A percentile compares a stretch with the other conserved stretches of the same genome.
Conservation (phyloP, 2,888 invertebrate species). For the Tetramorium bicarinatum region DNA sequence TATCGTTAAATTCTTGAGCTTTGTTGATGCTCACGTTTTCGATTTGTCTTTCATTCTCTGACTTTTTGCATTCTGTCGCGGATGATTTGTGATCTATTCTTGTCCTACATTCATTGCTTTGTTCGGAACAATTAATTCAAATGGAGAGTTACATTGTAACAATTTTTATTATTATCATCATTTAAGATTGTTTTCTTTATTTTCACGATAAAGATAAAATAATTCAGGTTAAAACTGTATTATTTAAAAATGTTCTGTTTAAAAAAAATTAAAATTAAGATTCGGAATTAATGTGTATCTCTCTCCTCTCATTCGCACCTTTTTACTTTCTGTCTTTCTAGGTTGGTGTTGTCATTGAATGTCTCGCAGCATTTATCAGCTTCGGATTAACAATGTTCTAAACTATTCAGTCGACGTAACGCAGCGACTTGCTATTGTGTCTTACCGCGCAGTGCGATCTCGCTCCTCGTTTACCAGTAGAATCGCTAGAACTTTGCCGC, state of each 20-base stretch:
- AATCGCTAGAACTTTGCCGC: conserved; percentile 61
- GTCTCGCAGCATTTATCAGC: conserved; percentile 65
- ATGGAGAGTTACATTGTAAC: not conserved
- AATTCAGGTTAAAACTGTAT: not conserved
- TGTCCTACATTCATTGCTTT: not conserved
- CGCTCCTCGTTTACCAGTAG: conserved; percentile 45
- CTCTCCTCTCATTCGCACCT: not conserved
- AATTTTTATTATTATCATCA: not conserved
- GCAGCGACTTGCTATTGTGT: conserved; percentile 63
- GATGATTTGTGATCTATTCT: not conserved
- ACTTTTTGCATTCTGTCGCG: not conserved
- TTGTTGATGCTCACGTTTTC: conserved; percentile 24
- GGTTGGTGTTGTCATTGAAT: conserved; percentile 56
- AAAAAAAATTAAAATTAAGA: not conserved
- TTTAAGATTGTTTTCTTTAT: not conserved
- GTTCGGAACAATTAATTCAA: not conserved
- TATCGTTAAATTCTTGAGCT: conserved; percentile 64
- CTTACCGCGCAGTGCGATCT: conserved; percentile 60
- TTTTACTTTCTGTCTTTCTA: conserved; percentile 26
- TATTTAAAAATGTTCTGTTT: not conserved
- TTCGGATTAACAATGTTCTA: conserved; percentile 76
- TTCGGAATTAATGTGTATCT: conserved; percentile 13
- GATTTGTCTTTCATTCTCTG: not conserved
- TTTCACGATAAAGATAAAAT: not conserved
- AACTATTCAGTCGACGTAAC: conserved; percentile 71